These are phyloP conservation scores for Lasaia peninsularis DNA, from an alignment of 1,140 invertebrate genomes.

Conservation along the genomic window DNA sequence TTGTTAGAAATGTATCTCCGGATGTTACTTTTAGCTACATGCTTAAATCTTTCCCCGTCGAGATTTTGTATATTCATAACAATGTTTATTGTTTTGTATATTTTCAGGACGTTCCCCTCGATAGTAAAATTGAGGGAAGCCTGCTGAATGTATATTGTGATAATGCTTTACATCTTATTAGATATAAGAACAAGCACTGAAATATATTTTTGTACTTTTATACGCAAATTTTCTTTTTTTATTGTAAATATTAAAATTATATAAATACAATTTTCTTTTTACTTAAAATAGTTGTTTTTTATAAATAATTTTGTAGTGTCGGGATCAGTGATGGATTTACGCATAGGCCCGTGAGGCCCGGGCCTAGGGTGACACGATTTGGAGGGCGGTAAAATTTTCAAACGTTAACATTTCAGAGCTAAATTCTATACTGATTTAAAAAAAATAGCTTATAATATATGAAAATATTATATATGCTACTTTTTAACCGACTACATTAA, in stretches of 20 bases:
- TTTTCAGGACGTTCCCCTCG: slow-evolving; percentile 68
- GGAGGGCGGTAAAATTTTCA: too few species aligned
- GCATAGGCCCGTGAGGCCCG: too few species aligned
- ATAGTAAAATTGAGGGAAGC: slow-evolving; percentile 48
- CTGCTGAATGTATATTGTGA: slow-evolving; percentile 69
- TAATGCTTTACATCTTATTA: slow-evolving; percentile 21
- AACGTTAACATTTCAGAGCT: too few species aligned
- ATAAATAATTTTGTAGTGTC: too few species aligned
- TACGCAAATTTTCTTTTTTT: background rate
- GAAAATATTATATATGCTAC: too few species aligned
- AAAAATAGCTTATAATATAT: too few species aligned
- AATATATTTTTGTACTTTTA: slow-evolving; percentile 4
- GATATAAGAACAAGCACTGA: background rate
- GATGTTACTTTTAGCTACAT: background rate
- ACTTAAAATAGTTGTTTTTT: too few species aligned
- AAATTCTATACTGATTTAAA: too few species aligned
- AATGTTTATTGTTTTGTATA: slow-evolving; percentile 34
- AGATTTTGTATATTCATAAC: background rate
- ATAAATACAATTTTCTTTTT: background rate
- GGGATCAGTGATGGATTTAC: too few species aligned
- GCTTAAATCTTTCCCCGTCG: background rate
- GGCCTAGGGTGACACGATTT: too few species aligned
- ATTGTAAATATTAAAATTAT: slow-evolving; percentile 4
- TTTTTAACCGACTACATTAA: too few species aligned
- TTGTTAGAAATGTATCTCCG: too few species aligned